Base-by-base conservation (phyloP, 2,113 vertebrate genomes). In the Ahaetulla prasina region DNA sequence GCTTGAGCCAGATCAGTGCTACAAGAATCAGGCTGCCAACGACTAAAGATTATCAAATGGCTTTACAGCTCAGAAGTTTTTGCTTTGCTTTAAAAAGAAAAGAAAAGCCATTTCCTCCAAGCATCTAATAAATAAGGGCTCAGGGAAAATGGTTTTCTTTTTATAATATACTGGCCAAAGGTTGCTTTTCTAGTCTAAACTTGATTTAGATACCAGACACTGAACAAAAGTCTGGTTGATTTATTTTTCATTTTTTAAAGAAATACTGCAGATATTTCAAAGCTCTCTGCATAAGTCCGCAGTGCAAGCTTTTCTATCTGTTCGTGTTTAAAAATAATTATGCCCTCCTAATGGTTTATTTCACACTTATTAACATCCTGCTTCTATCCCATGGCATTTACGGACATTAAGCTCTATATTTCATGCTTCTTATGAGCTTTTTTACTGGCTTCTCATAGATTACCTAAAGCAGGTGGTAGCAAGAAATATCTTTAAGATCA, bases 381-480 rank as follows among this genome's bases (percentile, higher is more conserved):
- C n/a, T 84, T 89, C 39, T 55, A n/a, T 92, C 52, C 30, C 49
- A 43, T 92, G 68, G 89, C 74, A 89, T 89, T 85, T 89, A 92
- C 85, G 53, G 47, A 43, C 68, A 88, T 89, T 50, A 85, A 85
- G 50, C 23, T 92, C 53, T 89, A 47, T 35, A 89, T 85, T 43
- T 74, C 39, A 49, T 89, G 60, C 87, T 80, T 54, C 18, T 92
- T 89, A 55, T 14, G 60, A 53, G 85, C 52, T 85, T 85, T 89
- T 92, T 92, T 85, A 89, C 47, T 85, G 53, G 68, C 53, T 89
- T 92, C 87, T 92, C 88, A 92, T 92, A 92, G 74, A 92, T 92
- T 89, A 85, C 88, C 68, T 85, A 53, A 85, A 74, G 57, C 27
- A 92, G 87, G 87, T 92, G 87, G 52, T 53, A 57, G 20, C 8